Conservation (phyloP, 2,113 vertebrate species). For the Scomber scombrus region DNA sequence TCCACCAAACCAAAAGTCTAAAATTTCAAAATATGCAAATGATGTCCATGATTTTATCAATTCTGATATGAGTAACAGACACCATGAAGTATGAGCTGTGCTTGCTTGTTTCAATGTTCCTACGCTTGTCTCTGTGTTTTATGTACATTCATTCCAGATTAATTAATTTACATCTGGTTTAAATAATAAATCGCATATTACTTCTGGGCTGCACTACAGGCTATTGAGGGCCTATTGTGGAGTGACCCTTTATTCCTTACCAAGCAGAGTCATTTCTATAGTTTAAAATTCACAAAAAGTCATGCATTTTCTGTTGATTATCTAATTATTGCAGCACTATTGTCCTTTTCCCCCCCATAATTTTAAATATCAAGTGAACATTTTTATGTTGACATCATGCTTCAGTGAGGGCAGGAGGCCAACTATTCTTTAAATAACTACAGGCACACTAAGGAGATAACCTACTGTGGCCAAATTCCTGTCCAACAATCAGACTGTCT, state of each 20-base stretch:
- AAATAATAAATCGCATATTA: slow-evolving; percentile 41
- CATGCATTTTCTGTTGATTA: too few species aligned
- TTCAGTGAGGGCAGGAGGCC: neutral
- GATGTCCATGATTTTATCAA: too few species aligned
- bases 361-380: neutral
- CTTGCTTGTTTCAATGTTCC: slow-evolving; percentile 2
- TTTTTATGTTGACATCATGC: neutral
- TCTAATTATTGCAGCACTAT: too few species aligned
- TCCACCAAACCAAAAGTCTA: neutral
- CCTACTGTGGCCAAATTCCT: slow-evolving; percentile 1
- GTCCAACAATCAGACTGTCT: slow-evolving; percentile 27
- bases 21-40: neutral
- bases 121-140: slow-evolving; percentile 37
- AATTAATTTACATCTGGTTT: slow-evolving; percentile 66
- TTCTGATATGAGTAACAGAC: slow-evolving; percentile 19
- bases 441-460: neutral
- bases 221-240: slow-evolving; percentile 3
- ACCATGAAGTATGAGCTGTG: slow-evolving; percentile 1
- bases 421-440: neutral
- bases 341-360: neutral
- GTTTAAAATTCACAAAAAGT: too few species aligned
- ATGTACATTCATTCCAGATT: slow-evolving; percentile 44
- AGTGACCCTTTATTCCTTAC: too few species aligned
- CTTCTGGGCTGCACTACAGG: neutral
- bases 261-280: too few species aligned